These are phyloP conservation scores for Hypolimnas misippus DNA, from an alignment of 2,888 invertebrate genomes.

Conservation along the genomic window DNA sequence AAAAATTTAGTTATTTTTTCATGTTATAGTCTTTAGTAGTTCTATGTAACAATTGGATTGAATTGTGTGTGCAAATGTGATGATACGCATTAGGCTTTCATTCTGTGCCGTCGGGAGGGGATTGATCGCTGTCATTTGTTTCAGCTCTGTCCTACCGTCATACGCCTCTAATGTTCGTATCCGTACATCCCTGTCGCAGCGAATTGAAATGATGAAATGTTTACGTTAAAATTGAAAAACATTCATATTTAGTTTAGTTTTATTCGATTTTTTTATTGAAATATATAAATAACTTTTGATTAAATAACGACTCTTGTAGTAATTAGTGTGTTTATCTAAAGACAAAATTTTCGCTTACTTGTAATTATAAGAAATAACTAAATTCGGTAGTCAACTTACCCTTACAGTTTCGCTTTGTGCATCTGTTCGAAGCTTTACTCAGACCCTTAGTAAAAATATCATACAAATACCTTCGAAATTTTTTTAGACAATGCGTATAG, in stretches of 20 bases:
- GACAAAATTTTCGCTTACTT: too few species aligned
- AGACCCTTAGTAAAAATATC: too few species aligned
- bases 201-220: conserved; percentile 46
- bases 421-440: too few species aligned
- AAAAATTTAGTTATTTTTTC: not conserved
- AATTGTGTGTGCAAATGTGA: conserved; percentile 77
- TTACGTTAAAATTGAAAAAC: conserved; percentile 3
- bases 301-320: not conserved
- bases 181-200: conserved; percentile 38
- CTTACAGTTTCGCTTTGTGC: too few species aligned
- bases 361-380: too few species aligned
- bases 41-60: conserved; percentile 57
- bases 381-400: too few species aligned
- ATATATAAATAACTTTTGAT: not conserved
- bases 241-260: conserved; percentile 1
- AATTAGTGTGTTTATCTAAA: too few species aligned
- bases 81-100: conserved; percentile 76
- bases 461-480: too few species aligned
- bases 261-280: not conserved
- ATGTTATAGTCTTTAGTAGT: conserved; percentile 22
- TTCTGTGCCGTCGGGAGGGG: conserved; percentile 56
- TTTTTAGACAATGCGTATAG: too few species aligned
- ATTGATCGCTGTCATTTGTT: conserved; percentile 74
- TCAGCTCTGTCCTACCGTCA: conserved; percentile 51
- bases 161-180: conserved; percentile 51